phyloP scores from a whole-genome alignment of 2,888 invertebrate genomes.

The Hypomecis punctinalis region DNA sequence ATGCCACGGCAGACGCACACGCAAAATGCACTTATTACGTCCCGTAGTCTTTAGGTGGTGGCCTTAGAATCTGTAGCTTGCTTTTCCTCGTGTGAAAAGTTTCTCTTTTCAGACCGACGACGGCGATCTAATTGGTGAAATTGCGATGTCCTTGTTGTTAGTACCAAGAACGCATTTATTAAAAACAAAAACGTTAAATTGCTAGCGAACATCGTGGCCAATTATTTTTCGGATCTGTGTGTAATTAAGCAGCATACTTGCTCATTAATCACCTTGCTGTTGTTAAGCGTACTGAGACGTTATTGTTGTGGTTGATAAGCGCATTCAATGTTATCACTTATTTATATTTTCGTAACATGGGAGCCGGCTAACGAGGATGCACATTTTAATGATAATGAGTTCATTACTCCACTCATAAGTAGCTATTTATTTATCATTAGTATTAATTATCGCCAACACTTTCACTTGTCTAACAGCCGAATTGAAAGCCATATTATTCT shows the following conservation, averaged over 20 bases:
- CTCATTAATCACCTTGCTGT: no score
- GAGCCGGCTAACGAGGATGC: background rate
- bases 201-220: background rate
- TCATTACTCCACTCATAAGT: conserved; percentile 22
- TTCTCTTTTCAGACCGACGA: background rate
- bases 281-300: background rate
- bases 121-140: conserved; percentile 7
- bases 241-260: background rate
- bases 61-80: background rate
- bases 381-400: conserved; percentile 25
- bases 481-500: conserved; percentile 18
- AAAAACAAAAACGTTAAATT: conserved; percentile 2
- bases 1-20: no score
- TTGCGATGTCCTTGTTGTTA: conserved; percentile 10
- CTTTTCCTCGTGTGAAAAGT: background rate
- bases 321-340: conserved; percentile 10
- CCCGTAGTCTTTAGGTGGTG: background rate
- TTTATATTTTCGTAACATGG: conserved; percentile 10
- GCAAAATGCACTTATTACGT: no score
- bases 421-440: conserved; percentile 4
- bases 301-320: conserved; percentile 1
- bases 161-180: background rate
- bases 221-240: conserved; percentile 5
- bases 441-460: conserved; percentile 17
- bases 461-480: conserved; percentile 16